Evolutionary conservation across 2,113 vertebrate species (phyloP).

Genomic region (Oncorhynchus tshawytscha): DNA sequence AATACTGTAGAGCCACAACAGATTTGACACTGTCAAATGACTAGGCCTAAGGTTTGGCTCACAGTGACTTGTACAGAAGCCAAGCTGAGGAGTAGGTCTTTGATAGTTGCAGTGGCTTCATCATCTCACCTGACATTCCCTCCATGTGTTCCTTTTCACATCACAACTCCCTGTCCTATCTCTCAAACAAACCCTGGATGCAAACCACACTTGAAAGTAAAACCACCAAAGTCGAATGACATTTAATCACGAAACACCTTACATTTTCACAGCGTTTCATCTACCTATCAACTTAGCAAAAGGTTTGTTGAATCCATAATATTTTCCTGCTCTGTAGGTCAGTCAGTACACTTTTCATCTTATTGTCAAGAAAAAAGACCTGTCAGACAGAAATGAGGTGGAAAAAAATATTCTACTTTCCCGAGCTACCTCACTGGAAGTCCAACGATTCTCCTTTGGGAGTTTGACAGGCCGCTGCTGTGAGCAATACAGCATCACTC

Average conservation of each 20-base stretch:
- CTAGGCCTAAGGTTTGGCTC: slow-evolving; percentile 7
- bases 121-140: slow-evolving; percentile 35
- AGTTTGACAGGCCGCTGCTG: slow-evolving; percentile 65
- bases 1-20: too few relatives aligned
- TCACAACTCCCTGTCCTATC: not conserved
- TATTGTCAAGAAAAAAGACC: slow-evolving; percentile 60
- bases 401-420: slow-evolving; percentile 67
- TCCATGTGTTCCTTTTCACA: slow-evolving; percentile 25
- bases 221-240: slow-evolving; percentile 37
- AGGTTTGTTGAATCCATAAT: slow-evolving; percentile 60
- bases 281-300: slow-evolving; percentile 67
- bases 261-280: slow-evolving; percentile 53
- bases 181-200: slow-evolving; percentile 31
- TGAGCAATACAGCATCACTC: slow-evolving; percentile 61
- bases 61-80: slow-evolving; percentile 3
- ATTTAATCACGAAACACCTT: slow-evolving; percentile 56
- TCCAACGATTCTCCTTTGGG: slow-evolving; percentile 73
- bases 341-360: slow-evolving; percentile 70
- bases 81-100: slow-evolving; percentile 19
- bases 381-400: slow-evolving; percentile 33
- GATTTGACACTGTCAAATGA: not conserved
- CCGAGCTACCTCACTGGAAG: slow-evolving; percentile 60
- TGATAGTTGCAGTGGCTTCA: slow-evolving; percentile 31
- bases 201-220: slow-evolving; percentile 43
- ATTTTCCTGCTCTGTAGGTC: slow-evolving; percentile 66